Evolutionary conservation across 2,113 vertebrate species (phyloP), one percentile per base, ranked within the genome.

Genomic region (Brachionichthys hirsutus): DNA sequence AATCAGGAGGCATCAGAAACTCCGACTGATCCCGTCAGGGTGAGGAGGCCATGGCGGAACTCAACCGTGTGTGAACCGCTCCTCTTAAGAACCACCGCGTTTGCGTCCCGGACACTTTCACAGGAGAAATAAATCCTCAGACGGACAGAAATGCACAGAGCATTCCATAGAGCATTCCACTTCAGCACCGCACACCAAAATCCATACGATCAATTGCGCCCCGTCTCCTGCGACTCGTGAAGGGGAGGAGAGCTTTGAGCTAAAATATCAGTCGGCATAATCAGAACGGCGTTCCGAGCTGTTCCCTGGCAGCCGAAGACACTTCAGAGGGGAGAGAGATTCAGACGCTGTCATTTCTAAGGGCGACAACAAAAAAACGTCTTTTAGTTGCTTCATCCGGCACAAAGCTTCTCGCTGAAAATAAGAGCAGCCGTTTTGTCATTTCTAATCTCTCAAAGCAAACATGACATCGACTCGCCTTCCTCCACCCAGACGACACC

Each of bases 121-220:
- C 54, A 51, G 58, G 41, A 47, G 57, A 79, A 81, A 87, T 83
- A 80, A 77, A 80, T 75, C 78, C 63, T 67, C 62, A 60, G 61
- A 54, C 13, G 8, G 63, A 79, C 49, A 62, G 16, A 30, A 64
- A 64, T 65, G 24, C 51, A 36, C 64, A 41, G 65, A n/a, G n/a
- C n/a, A n/a, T n/a, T n/a, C 70, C 80, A 78, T 67, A 64, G 67
- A 54, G 77, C 62, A 67, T 78, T 85, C 62, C 65, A 72, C 73
- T 70, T 51, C 42, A 72, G 77, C 36, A 38, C 36, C 36, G 67
- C 54, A 80, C 81, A 86, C 83, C 78, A 78, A 83, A 85, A 85
- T 84, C 82, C 71, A 83, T 84, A 84, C n/a, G n/a, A n/a, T 79
- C 67, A 78, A 80, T 87, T 77, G 75, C 80, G 57, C 43, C 47